Conservation (phyloP, 64 coral and sea anemone genomes). For the Dendronephthya gigantea region DNA sequence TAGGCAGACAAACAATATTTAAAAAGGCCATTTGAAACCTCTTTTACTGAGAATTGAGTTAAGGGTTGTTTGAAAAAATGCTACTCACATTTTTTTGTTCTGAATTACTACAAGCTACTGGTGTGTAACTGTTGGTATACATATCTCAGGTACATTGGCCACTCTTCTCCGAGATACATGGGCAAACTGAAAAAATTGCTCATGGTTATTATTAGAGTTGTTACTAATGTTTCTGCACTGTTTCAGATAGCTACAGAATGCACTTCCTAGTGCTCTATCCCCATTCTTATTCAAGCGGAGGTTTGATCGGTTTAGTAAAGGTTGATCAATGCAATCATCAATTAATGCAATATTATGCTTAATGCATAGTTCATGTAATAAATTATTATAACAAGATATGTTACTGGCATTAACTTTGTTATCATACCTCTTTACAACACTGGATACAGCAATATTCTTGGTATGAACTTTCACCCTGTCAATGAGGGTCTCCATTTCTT, state of each 20-base stretch:
- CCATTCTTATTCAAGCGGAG: neutral
- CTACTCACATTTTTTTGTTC: constrained; percentile 5
- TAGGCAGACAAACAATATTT: neutral
- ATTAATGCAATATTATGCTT: neutral
- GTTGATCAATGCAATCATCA: neutral
- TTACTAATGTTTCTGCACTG: neutral
- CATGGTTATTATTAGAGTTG: neutral
- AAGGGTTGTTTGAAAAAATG: neutral
- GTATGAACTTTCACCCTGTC: neutral
- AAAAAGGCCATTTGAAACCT: constrained; percentile 11
- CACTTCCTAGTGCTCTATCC: neutral
- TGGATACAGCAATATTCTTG: neutral
- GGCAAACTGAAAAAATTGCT: neutral
- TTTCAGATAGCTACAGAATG: neutral
- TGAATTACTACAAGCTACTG: too few relatives aligned
- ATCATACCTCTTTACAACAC: neutral
- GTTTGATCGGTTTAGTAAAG: neutral
- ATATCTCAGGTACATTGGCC: neutral
- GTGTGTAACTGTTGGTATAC: neutral
- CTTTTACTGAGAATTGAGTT: neutral
- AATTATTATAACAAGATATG: neutral
- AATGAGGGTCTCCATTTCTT: neutral
- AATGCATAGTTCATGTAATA: neutral
- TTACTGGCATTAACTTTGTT: neutral
- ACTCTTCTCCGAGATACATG: neutral